Evolutionary conservation across 2,113 vertebrate species (phyloP), one percentile per base, ranked within the genome.

Genomic region (Mohoua ochrocephala): DNA sequence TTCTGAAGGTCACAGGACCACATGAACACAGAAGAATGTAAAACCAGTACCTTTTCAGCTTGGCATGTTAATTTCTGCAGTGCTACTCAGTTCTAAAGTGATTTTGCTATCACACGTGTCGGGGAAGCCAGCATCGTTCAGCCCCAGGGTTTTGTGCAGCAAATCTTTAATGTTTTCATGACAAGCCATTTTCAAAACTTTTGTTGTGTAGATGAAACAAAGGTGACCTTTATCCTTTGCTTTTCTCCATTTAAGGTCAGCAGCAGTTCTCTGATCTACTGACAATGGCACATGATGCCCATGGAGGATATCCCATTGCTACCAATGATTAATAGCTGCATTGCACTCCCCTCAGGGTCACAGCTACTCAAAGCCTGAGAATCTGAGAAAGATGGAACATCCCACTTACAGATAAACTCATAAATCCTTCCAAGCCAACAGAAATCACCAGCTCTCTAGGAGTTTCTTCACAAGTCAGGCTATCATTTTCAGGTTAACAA

Each of bases 201-300:
- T 13, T 37, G 13, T 44, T 76, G 44, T 50, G n/a, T 9, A 84
- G 71, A 63, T 77, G 11, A 94, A 88, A 80, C 76, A 89, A 84
- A 92, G 35, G 59, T 69, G 64, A 93, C 80, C 85, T 93, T 92
- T 95, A 84, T 88, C 22, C 52, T 80, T 92, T 79, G 64, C 27
- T 91, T 91, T 92, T 75, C 68, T 91, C 30, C 19, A 54, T 27
- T 76, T 37, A 87, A 95, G 87, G 80, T 85, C 93, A 93, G 54
- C 47, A 90, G 45, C 16, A 81, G 50, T 39, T 81, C 60, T 91
- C 30, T 89, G 82, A 91, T 89, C 86, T 91, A 59, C 27, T 93
- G 94, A 91, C 68, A 96, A 39, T 10, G 35, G 63, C 87, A 79
- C 16, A 75, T n/a, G 69, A 57, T 87, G 78, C 11, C 56, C 50